A percentile compares a stretch with the other conserved stretches of the same genome.
Conservation (phyloP, 2,797 vertebrate genomes). For the Epinephelus coioides region DNA sequence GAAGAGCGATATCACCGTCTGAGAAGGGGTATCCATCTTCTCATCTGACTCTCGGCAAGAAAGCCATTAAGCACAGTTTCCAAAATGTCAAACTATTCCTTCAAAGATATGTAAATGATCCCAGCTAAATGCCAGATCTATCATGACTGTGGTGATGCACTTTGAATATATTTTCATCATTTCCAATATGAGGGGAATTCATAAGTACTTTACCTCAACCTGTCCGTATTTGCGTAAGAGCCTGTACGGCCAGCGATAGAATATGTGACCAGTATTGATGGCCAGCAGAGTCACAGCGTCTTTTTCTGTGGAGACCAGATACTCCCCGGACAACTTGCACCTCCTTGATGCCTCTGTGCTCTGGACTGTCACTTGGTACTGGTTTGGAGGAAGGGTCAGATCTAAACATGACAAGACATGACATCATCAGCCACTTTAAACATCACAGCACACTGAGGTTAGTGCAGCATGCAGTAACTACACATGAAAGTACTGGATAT, state of each 20-base stretch:
- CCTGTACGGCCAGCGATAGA: conserved; percentile 90
- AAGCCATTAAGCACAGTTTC: background rate
- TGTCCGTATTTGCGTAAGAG: conserved; percentile 91
- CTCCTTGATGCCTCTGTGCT: conserved; percentile 86
- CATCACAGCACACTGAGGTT: background rate
- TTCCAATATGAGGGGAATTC: background rate
- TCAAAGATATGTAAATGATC: conserved; percentile 4
- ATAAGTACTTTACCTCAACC: conserved; percentile 85
- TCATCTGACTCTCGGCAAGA: background rate
- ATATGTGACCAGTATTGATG: conserved; percentile 56
- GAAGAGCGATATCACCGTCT: background rate
- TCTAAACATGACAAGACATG: conserved; percentile 38
- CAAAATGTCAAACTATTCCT: background rate
- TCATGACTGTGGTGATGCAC: background rate
- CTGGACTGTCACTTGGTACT: conserved; percentile 87
- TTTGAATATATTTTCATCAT: background rate
- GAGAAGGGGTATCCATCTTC: background rate
- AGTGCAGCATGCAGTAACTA: background rate
- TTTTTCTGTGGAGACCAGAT: conserved; percentile 82
- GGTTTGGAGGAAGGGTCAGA: conserved; percentile 57
- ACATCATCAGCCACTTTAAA: conserved; percentile 2
- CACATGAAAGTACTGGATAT: background rate
- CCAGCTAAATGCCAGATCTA: background rate
- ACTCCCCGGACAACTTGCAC: conserved; percentile 88
- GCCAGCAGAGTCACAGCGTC: conserved; percentile 84